Percentiles rank a stretch among this genome's conserved stretches.
Evolutionary conservation across 1,140 invertebrate genomes (phyloP).

Genomic region (Monomorium pharaonis): DNA sequence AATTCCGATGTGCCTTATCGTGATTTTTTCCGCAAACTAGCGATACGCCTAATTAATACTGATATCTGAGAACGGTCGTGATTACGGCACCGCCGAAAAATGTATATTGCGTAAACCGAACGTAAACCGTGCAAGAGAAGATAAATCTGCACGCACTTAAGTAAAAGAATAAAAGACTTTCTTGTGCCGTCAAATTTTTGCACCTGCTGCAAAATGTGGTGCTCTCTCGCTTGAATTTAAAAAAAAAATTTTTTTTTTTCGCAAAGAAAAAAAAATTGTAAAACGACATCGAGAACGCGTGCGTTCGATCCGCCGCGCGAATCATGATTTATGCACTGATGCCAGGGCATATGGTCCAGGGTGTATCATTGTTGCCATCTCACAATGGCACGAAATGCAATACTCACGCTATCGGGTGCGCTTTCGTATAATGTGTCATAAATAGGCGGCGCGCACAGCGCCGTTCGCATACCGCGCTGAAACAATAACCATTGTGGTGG

Average conservation of each 20-base stretch:
- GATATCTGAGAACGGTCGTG: conserved; percentile 30
- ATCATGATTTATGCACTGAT: conserved; percentile 79
- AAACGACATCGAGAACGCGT: conserved; percentile 54
- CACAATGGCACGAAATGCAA: conserved; percentile 82
- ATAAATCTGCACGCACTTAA: not conserved
- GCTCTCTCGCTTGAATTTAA: not conserved
- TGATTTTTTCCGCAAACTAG: conserved; percentile 33
- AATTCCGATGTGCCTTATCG: conserved; percentile 21
- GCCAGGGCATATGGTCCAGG: conserved; percentile 71
- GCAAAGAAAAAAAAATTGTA: conserved; percentile 23
- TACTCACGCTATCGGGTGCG: conserved; percentile 81
- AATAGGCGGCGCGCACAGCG: conserved; percentile 82
- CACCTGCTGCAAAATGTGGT: conserved; percentile 8
- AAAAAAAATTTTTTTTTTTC: not conserved
- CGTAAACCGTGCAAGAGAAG: not conserved
- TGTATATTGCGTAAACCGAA: not conserved
- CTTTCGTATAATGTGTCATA: conserved; percentile 86
- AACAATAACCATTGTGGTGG: conserved; percentile 85
- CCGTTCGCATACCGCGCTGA: conserved; percentile 78
- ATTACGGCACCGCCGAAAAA: conserved; percentile 47
- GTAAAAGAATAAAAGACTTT: not conserved
- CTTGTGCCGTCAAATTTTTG: not conserved
- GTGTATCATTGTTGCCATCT: conserved; percentile 83
- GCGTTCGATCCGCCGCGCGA: conserved; percentile 56
- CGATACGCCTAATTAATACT: conserved; percentile 58